Percentiles rank a stretch among this genome's conserved stretches.
Evolutionary conservation across 2,113 vertebrate species (phyloP).

Genomic region (Tachysurus fulvidraco): DNA sequence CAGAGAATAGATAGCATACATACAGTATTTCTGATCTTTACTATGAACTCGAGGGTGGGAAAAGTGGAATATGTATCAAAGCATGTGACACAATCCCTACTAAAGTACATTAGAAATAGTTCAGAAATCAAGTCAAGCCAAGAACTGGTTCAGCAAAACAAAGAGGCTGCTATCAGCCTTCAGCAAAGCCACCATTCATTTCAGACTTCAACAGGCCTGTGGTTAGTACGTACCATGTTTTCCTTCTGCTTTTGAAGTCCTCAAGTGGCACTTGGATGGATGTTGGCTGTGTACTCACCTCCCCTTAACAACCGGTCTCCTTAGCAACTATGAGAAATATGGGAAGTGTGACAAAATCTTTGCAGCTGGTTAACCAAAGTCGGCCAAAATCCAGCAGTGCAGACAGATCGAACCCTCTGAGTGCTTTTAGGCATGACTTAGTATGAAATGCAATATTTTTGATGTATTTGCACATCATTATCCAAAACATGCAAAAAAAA

Average conservation of each 20-base stretch:
- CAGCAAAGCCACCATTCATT: conserved; percentile 13
- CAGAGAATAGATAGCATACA: neutral
- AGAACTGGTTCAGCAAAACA: conserved; percentile 19
- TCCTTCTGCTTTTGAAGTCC: conserved; percentile 43
- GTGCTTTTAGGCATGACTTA: neutral
- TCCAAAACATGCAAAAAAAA: neutral
- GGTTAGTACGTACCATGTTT: conserved; percentile 15
- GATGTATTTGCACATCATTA: neutral
- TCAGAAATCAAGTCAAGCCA: conserved; percentile 21
- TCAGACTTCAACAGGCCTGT: conserved; percentile 23
- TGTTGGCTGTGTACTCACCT: conserved; percentile 50
- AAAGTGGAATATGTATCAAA: conserved; percentile 55
- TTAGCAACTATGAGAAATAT: conserved; percentile 47
- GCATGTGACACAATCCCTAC: conserved; percentile 49
- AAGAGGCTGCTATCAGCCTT: conserved; percentile 30
- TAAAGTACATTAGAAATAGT: conserved; percentile 21
- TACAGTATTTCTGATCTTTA: no score
- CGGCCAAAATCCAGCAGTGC: conserved; percentile 20
- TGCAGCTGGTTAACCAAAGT: conserved; percentile 29
- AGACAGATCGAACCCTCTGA: neutral
- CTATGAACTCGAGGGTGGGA: neutral
- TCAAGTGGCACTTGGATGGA: conserved; percentile 47
- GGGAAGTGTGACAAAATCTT: conserved; percentile 28
- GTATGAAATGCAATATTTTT: neutral
- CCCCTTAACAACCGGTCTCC: conserved; percentile 54